A percentile compares a stretch with the other conserved stretches of the same genome.
These are phyloP conservation scores for Lindbergichthys nudifrons DNA, from an alignment of 2,797 vertebrate species.

Conservation along the genomic window DNA sequence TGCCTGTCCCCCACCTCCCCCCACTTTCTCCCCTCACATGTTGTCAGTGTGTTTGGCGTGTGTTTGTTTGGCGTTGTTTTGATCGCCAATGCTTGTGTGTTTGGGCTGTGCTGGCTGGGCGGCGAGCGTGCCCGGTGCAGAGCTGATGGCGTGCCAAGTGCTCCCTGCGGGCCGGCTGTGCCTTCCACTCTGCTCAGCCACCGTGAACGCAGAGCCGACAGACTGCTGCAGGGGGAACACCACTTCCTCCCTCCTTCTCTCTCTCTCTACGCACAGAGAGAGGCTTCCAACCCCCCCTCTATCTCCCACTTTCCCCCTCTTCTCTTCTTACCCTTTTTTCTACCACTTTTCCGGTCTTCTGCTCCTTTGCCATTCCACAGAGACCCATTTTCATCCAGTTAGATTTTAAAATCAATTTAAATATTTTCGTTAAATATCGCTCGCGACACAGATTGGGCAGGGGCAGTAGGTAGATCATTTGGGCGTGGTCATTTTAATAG, in stretches of 20 bases:
- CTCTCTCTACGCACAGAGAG: conserved; percentile 46
- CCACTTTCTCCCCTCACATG: conserved; percentile 32
- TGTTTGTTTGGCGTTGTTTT: conserved; percentile 86
- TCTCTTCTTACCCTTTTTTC: conserved; percentile 13
- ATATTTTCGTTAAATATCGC: not conserved
- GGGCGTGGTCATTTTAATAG: no score
- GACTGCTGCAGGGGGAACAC: conserved; percentile 80
- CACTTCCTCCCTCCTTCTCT: conserved; percentile 55
- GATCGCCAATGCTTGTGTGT: conserved; percentile 81
- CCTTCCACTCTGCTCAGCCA: conserved; percentile 84
- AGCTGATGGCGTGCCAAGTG: conserved; percentile 87
- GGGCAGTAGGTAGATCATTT: no score
- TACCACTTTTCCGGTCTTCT: not conserved
- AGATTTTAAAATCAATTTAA: not conserved
- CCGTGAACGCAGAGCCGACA: conserved; percentile 82
- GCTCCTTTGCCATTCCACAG: not conserved
- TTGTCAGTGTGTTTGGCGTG: conserved; percentile 74
- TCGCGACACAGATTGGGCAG: no score
- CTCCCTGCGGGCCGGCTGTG: conserved; percentile 80
- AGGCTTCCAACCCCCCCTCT: conserved; percentile 23
- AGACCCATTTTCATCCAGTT: not conserved
- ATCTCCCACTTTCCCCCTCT: not conserved
- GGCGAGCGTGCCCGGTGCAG: conserved; percentile 76
- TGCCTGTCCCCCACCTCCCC: conserved; percentile 7
- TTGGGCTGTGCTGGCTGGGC: conserved; percentile 79